Evolutionary conservation across 2,888 invertebrate species (phyloP), one percentile per base, ranked within the genome.

Genomic region (Cyrtodaria siliqua): DNA sequence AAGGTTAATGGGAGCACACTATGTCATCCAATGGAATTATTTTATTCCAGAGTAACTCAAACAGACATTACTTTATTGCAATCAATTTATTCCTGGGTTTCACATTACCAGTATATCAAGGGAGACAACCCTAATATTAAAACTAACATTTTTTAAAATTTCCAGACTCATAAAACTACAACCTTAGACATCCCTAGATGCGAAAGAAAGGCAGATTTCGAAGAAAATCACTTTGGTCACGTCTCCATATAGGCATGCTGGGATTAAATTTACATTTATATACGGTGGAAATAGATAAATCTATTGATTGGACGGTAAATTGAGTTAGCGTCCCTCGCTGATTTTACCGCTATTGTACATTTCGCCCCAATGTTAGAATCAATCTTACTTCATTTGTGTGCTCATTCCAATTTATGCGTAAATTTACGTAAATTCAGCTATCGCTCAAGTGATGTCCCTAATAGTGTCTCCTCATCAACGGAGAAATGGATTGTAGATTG

Each of bases 221-320:
- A 33, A 33, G 33, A 33, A 33, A 33, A 33, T 33, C 12, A 33
- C 33, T 33, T 8, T 8, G 12, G 33, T 33, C 33, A 12, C 33
- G 33, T 8, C 33, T 33, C 4, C 6, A 12, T 33, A 33, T 12
- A 33, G 33, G 4, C 33, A 33, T 33, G 33, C 53, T 23, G 42
- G 66, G 67, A 72, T 71, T 72, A 77, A 71, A 71, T 76, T 76
- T 77, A 72, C 71, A 77, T 77, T 70, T 79, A 74, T 79, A 74
- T 74, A 63, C 49, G 44, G 44, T 49, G 20, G 56, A 75, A 75
- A 74, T 75, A 71, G 71, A 73, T 70, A 72, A 71, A 76, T 66
- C 66, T 73, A 59, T 66, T 69, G 70, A 66, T 67, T 62, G 49
- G 20, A 29, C 27, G 42, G 40, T 68, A 76, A 80, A 80, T 80